These are phyloP conservation scores for Trichopoda pennipes DNA, from an alignment of 2,888 invertebrate genomes.

Conservation along the genomic window DNA sequence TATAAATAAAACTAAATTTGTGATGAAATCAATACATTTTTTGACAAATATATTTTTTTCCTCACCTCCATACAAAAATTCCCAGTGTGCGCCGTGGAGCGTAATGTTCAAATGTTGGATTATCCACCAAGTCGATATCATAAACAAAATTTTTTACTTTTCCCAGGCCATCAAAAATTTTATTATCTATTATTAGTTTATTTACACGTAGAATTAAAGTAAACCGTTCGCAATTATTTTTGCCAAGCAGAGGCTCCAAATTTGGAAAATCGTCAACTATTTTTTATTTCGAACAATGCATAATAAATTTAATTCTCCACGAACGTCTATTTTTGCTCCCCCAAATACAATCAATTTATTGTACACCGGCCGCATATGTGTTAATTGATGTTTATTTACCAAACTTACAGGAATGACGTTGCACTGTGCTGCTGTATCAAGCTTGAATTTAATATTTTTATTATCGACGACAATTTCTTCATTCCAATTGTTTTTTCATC, in stretches of 20 bases:
- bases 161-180: no score
- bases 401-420: constrained; percentile 55
- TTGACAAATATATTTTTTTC: no score
- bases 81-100: constrained; percentile 56
- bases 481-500: constrained; percentile 54
- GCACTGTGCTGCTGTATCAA: constrained; percentile 63
- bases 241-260: constrained; percentile 19
- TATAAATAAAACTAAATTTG: no score
- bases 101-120: constrained; percentile 17
- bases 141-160: no score
- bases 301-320: no score
- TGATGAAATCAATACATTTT: no score
- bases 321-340: no score
- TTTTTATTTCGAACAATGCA: background rate
- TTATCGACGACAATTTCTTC: constrained; percentile 59
- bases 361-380: no score
- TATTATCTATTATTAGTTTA: no score
- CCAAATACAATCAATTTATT: no score
- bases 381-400: constrained; percentile 30
- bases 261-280: constrained; percentile 13
- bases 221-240: constrained; percentile 16
- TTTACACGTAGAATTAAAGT: background rate
- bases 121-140: constrained; percentile 44
- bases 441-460: constrained; percentile 63
- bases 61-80: no score